Evolutionary conservation across 2,797 vertebrate species (phyloP), one percentile per base, ranked within the genome.

Genomic region (Trachurus trachurus): DNA sequence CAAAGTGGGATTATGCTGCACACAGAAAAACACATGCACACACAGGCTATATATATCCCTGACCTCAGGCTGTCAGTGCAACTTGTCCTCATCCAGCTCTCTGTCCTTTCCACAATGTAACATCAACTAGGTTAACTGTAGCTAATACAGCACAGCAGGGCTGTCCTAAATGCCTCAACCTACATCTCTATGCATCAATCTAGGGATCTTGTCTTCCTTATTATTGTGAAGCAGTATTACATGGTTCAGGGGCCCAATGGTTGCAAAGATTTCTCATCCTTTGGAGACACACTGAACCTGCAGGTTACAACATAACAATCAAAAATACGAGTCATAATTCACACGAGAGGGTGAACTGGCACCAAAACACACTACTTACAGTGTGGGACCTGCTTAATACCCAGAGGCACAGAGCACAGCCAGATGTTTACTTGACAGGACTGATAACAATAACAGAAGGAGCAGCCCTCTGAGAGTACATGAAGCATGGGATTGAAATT

Each of bases 21-120:
- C 71, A 73, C 37, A 74, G 63, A 17, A 72, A 67, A 69, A 61
- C 67, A 56, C 63, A 57, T 19, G 7, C 52, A 54, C 64, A 71
- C 56, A 4, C 63, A 59, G 31, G 82, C 83, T 91, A 91, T 87
- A 90, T 81, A 92, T 91, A 92, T 85, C 87, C 37, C 79, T 86
- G 90, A 92, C 90, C 89, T 81, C 39, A 31, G 89, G 87, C 89
- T 91, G 90, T 81, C 90, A 81, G 78, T 72, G 86, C 82, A 73
- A 88, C 85, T 90, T 83, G 88, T 91, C 82, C 90, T 91, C 88
- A 88, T 88, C 74, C 79, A 78, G 83, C 87, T 84, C 71, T 80
- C 53, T 78, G 87, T 89, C 89, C 89, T 91, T 90, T 76, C 77
- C 78, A 84, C 71, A 81, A 59, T 57, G 76, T 74, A 89, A 82